phyloP scores from a whole-genome alignment of 2,888 invertebrate species.

The Campoletis raptor region DNA sequence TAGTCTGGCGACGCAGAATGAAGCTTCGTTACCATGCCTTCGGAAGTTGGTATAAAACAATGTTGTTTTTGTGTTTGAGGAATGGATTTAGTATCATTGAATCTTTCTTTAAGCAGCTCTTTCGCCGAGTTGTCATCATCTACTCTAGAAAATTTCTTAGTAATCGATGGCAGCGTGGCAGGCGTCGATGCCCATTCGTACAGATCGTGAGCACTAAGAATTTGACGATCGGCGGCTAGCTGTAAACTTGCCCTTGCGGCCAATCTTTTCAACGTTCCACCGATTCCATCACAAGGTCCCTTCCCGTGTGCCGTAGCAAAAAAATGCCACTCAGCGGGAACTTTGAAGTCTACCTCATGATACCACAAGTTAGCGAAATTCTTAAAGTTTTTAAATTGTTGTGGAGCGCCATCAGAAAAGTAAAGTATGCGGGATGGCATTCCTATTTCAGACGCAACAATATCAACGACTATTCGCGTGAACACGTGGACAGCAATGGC shows the following conservation, averaged over 20 bases:
- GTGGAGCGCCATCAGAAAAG: conserved; percentile 10
- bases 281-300: conserved; percentile 54
- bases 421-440: conserved; percentile 5
- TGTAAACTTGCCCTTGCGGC: conserved; percentile 50
- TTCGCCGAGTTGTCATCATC: conserved; percentile 42
- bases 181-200: conserved; percentile 48
- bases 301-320: conserved; percentile 59
- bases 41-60: conserved; percentile 54
- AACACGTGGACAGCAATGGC: conserved; percentile 63
- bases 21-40: conserved; percentile 49
- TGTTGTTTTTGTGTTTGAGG: conserved; percentile 50
- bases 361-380: conserved; percentile 4
- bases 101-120: conserved; percentile 34
- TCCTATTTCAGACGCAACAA: conserved; percentile 9
- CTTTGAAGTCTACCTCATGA: neutral
- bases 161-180: conserved; percentile 41
- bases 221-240: conserved; percentile 46
- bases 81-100: conserved; percentile 34
- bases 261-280: conserved; percentile 45
- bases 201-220: conserved; percentile 37
- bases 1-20: conserved; percentile 21
- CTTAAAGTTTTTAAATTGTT: conserved; percentile 11
- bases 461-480: conserved; percentile 2
- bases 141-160: conserved; percentile 36
- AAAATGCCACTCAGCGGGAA: conserved; percentile 55